Conservation (phyloP, 2,797 vertebrate genomes). For the Poliocrania exsul region DNA sequence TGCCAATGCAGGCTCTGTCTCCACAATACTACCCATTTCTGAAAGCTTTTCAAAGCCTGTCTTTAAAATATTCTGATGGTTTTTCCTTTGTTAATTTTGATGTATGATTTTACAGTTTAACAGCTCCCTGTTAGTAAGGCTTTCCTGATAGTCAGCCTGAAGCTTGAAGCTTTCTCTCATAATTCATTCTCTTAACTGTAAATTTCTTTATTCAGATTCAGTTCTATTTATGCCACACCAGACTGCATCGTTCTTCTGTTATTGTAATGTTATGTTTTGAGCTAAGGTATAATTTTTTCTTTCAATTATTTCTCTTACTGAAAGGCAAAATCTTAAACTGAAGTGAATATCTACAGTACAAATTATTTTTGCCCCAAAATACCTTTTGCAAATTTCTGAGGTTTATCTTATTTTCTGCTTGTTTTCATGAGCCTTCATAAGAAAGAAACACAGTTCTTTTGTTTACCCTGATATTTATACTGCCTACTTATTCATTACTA, state of each 20-base stretch:
- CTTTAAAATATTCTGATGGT: conserved; percentile 24
- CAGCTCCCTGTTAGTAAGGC: conserved; percentile 31
- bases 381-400: conserved; percentile 6
- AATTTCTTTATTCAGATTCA: conserved; percentile 61
- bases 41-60: conserved; percentile 18
- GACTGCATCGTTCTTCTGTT: background rate
- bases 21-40: background rate
- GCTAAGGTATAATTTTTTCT: conserved; percentile 11
- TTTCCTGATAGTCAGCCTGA: conserved; percentile 53
- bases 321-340: conserved; percentile 21
- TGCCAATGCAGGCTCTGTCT: background rate
- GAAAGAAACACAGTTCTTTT: background rate
- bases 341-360: background rate
- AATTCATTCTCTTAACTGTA: conserved; percentile 64
- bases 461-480: background rate
- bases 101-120: conserved; percentile 52
- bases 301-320: conserved; percentile 34
- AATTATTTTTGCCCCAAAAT: conserved; percentile 31
- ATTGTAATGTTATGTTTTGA: conserved; percentile 29
- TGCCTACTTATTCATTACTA: background rate
- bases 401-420: conserved; percentile 16
- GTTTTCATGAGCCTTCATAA: background rate
- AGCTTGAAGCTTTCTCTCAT: conserved; percentile 53
- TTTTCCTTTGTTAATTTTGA: conserved; percentile 51
- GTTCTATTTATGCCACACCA: conserved; percentile 46